A percentile compares a stretch with the other conserved stretches of the same genome.
These are phyloP conservation scores for Ophion slaviceki DNA, from an alignment of 2,888 invertebrate genomes.

Conservation along the genomic window DNA sequence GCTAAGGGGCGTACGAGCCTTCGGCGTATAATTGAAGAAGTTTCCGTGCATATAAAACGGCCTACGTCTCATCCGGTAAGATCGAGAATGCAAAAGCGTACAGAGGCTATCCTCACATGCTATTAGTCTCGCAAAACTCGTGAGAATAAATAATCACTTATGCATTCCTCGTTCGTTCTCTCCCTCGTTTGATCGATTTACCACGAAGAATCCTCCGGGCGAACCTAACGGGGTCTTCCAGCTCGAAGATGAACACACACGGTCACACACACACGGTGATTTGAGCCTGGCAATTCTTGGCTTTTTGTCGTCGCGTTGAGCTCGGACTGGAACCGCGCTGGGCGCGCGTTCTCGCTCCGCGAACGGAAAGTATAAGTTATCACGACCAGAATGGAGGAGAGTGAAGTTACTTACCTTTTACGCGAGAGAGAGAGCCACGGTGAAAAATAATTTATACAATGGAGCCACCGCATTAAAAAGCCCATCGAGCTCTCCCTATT, in stretches of 20 bases:
- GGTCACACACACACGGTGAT: conserved; percentile 48
- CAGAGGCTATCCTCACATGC: conserved; percentile 26
- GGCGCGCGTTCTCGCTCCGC: conserved; percentile 44
- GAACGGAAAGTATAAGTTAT: conserved; percentile 79
- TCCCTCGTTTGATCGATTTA: conserved; percentile 71
- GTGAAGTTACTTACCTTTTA: conserved; percentile 51
- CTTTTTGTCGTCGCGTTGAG: conserved; percentile 64
- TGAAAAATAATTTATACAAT: conserved; percentile 62
- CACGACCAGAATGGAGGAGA: conserved; percentile 60
- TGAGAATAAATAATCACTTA: conserved; percentile 61
- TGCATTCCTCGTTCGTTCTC: conserved; percentile 67
- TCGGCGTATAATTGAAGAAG: neutral
- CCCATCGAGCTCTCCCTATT: conserved; percentile 28
- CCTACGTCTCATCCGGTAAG: neutral
- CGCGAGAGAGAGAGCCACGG: conserved; percentile 27
- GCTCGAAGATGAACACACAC: conserved; percentile 71
- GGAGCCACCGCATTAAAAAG: conserved; percentile 50
- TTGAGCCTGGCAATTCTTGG: conserved; percentile 64
- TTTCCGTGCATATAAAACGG: neutral
- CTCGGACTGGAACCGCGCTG: conserved; percentile 14
- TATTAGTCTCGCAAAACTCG: conserved; percentile 55
- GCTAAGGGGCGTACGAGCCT: neutral
- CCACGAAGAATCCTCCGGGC: conserved; percentile 71
- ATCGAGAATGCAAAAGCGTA: conserved; percentile 21
- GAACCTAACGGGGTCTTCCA: conserved; percentile 72